Percentiles rank a stretch among this genome's conserved stretches.
Conservation (phyloP, 1,140 invertebrate genomes). For the Chelonus insularis region DNA sequence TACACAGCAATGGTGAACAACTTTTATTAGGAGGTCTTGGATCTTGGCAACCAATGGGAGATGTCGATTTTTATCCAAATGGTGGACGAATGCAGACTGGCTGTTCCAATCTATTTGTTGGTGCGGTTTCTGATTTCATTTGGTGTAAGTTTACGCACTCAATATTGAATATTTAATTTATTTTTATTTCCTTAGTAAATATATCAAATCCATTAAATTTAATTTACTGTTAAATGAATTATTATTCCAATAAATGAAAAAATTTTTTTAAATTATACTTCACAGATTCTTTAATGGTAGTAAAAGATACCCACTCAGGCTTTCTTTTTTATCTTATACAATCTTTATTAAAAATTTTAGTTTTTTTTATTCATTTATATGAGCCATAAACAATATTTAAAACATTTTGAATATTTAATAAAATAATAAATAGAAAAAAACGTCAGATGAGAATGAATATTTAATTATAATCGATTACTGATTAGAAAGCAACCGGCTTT, state of each 20-base stretch:
- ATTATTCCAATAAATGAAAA: too few species aligned
- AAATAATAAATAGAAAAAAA: not conserved
- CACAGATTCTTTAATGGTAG: too few species aligned
- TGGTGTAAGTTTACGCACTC: conserved; percentile 70
- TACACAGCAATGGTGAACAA: conserved; percentile 91
- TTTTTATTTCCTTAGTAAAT: too few species aligned
- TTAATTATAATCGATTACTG: conserved; percentile 25
- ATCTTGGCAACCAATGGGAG: conserved; percentile 83
- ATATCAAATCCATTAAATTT: too few species aligned
- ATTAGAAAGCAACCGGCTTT: conserved; percentile 47
- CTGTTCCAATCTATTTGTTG: conserved; percentile 80
- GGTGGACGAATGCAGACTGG: conserved; percentile 89
- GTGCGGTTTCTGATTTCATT: conserved; percentile 87
- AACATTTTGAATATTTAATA: not conserved
- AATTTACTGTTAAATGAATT: too few species aligned
- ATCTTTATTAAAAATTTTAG: too few species aligned
- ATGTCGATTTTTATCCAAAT: conserved; percentile 92
- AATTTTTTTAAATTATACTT: too few species aligned
- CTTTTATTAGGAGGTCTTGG: conserved; percentile 82
- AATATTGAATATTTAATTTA: not conserved
- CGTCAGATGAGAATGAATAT: not conserved
- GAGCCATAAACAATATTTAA: too few species aligned
- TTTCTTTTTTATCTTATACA: too few species aligned
- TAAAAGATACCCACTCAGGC: too few species aligned
- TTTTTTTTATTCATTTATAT: too few species aligned